phyloP scores from a whole-genome alignment of 2,888 invertebrate genomes.

The Prenolepis imparis region DNA sequence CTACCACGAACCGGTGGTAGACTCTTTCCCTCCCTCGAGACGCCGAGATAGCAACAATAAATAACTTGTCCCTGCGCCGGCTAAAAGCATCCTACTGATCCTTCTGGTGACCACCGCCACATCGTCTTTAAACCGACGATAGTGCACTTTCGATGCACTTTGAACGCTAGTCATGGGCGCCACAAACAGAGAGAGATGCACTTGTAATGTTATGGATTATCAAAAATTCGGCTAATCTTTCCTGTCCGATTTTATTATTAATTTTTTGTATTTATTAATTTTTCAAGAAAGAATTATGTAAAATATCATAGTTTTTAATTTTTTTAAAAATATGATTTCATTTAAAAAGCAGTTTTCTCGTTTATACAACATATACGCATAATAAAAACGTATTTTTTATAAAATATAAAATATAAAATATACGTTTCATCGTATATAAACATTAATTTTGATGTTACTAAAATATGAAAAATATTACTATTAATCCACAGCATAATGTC shows the following conservation, averaged over 20 bases:
- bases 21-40: conserved; percentile 74
- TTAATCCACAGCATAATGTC: background rate
- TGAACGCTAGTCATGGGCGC: conserved; percentile 18
- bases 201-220: background rate
- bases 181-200: background rate
- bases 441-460: background rate
- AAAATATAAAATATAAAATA: background rate
- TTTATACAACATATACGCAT: background rate
- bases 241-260: background rate
- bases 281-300: background rate
- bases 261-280: background rate
- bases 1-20: conserved; percentile 72
- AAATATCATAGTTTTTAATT: background rate
- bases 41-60: conserved; percentile 84
- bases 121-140: conserved; percentile 31
- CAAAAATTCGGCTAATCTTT: background rate
- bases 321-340: background rate
- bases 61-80: conserved; percentile 83
- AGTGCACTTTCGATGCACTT: conserved; percentile 51
- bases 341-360: background rate
- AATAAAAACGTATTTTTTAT: background rate
- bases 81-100: conserved; percentile 83
- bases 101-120: conserved; percentile 69
- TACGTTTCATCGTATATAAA: background rate
- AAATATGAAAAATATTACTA: background rate